phyloP scores from a whole-genome alignment of 2,797 vertebrate genomes.

The Neopelma chrysocephalum region DNA sequence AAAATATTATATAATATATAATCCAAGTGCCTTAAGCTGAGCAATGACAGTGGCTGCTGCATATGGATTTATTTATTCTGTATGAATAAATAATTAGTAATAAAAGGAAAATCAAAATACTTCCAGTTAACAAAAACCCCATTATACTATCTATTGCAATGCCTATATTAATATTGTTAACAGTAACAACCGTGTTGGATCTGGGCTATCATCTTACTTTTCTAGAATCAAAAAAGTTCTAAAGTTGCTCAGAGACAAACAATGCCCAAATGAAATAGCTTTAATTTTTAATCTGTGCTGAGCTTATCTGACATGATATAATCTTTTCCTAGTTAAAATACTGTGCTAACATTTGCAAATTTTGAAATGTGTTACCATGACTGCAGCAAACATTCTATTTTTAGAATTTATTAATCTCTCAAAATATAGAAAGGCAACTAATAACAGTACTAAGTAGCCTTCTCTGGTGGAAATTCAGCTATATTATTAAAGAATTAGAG shows the following conservation, averaged over 20 bases:
- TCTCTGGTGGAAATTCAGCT: slow-evolving; percentile 21
- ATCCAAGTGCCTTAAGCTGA: background rate
- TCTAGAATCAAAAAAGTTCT: background rate
- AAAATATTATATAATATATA: background rate
- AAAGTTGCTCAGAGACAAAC: background rate
- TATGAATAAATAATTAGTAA: background rate
- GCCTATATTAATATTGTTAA: background rate
- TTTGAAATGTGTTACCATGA: slow-evolving; percentile 39
- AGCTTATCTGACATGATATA: background rate
- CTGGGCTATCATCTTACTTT: background rate
- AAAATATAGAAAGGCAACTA: slow-evolving; percentile 42
- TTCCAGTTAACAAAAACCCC: background rate
- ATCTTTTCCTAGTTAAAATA: slow-evolving; percentile 10
- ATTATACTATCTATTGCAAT: background rate
- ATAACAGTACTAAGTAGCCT: slow-evolving; percentile 34
- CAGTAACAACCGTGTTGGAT: background rate
- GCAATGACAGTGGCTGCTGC: background rate
- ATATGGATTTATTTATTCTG: background rate
- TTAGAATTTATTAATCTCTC: slow-evolving; percentile 50
- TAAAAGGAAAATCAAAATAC: background rate
- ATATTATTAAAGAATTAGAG: slow-evolving; percentile 38
- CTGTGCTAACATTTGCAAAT: slow-evolving; percentile 14
- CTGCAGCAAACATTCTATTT: slow-evolving; percentile 48
- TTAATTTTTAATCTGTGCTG: background rate
- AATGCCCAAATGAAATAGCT: background rate